A percentile compares a stretch with the other conserved stretches of the same genome.
phyloP scores from a whole-genome alignment of 2,797 vertebrate genomes.

The Avahi laniger region DNA sequence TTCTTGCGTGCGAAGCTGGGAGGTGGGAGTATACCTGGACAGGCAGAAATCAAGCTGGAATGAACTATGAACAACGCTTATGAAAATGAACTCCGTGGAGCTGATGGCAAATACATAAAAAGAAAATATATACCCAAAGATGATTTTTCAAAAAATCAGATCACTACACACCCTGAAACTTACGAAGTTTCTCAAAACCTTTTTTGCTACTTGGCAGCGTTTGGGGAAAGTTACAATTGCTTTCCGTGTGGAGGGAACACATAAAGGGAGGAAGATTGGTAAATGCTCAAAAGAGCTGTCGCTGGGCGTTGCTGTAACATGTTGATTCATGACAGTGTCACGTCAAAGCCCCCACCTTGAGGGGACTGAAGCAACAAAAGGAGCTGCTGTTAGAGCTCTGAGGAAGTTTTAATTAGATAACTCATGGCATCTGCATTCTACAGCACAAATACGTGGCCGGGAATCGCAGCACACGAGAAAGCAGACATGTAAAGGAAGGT shows the following conservation, averaged over 20 bases:
- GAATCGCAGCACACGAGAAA: background rate
- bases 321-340: constrained; percentile 65
- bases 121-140: constrained; percentile 18
- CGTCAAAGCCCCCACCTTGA: constrained; percentile 50
- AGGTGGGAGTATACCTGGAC: constrained; percentile 92
- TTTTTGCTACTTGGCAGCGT: constrained; percentile 41
- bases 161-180: constrained; percentile 54
- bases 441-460: background rate
- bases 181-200: constrained; percentile 28
- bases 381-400: background rate
- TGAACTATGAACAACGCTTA: background rate
- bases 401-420: constrained; percentile 37
- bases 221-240: constrained; percentile 42
- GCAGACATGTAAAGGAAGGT: background rate
- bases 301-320: constrained; percentile 60
- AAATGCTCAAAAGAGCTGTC: constrained; percentile 39
- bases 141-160: background rate
- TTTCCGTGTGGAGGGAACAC: constrained; percentile 43
- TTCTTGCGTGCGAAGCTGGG: constrained; percentile 94
- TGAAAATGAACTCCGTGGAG: background rate
- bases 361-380: background rate
- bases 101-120: background rate
- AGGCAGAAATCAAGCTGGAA: constrained; percentile 49
- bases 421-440: background rate
- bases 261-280: constrained; percentile 33